Evolutionary conservation across 2,113 vertebrate genomes (phyloP).

Genomic region (Pampusana beccarii): DNA sequence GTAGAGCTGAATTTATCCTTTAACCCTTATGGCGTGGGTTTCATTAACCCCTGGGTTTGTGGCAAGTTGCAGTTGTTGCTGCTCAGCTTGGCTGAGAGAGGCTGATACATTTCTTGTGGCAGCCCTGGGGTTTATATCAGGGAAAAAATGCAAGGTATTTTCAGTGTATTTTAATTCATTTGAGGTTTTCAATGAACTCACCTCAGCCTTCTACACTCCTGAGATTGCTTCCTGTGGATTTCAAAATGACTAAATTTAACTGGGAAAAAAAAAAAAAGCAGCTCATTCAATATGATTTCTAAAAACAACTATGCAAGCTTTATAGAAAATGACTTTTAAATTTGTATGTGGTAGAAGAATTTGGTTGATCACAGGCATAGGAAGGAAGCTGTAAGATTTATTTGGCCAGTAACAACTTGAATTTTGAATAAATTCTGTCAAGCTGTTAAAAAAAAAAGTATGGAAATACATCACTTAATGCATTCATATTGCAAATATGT

Average conservation of each 20-base stretch:
- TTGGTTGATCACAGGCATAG: neutral
- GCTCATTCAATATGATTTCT: conserved; percentile 1
- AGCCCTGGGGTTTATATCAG: neutral
- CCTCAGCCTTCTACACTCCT: neutral
- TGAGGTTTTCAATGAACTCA: conserved; percentile 49
- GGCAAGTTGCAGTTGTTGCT: neutral
- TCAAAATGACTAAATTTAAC: conserved; percentile 43
- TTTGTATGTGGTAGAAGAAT: neutral
- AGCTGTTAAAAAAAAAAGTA: neutral
- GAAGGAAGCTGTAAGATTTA: neutral
- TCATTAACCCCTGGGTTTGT: neutral
- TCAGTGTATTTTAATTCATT: conserved; percentile 16
- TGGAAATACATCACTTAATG: neutral
- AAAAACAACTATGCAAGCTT: neutral
- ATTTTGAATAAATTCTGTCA: conserved; percentile 23
- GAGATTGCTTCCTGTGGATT: conserved; percentile 51
- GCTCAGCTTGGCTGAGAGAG: neutral
- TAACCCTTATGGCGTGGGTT: neutral
- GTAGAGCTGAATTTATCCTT: neutral
- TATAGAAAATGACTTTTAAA: conserved; percentile 2
- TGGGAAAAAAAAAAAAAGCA: neutral
- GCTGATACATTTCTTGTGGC: neutral
- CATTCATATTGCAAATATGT: conserved; percentile 32
- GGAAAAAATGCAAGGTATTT: conserved; percentile 17
- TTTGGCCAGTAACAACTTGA: conserved; percentile 30